These are phyloP conservation scores for Erpobdella octoculata DNA, from an alignment of 2,888 invertebrate genomes.

Conservation along the genomic window DNA sequence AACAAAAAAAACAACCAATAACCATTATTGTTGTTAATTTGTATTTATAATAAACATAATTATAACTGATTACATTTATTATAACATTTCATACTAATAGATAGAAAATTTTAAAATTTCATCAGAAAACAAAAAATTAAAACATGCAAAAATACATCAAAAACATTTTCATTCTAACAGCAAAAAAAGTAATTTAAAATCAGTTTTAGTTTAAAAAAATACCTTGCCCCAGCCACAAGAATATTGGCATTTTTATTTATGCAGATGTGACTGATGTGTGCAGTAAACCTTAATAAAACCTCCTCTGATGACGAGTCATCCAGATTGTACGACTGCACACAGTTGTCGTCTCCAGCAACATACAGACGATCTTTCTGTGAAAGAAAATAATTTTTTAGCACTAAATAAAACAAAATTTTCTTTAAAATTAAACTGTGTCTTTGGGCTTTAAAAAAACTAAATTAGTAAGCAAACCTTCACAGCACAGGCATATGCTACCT, in stretches of 20 bases:
- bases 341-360: conserved; percentile 76
- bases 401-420: neutral
- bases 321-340: conserved; percentile 73
- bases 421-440: neutral
- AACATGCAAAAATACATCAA: too few species aligned
- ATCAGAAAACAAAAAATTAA: neutral
- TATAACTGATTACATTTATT: neutral
- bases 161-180: too few species aligned
- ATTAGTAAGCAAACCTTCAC: conserved; percentile 57
- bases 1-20: too few species aligned
- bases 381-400: neutral
- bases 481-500: conserved; percentile 68
- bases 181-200: neutral
- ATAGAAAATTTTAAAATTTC: neutral
- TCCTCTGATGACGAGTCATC: conserved; percentile 72
- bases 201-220: conserved; percentile 36
- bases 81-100: neutral
- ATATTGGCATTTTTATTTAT: conserved; percentile 62
- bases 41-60: too few species aligned
- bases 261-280: conserved; percentile 74
- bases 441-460: conserved; percentile 3
- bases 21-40: neutral
- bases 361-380: conserved; percentile 60
- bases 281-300: conserved; percentile 75
- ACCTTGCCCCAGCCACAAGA: conserved; percentile 63